A percentile compares a stretch with the other conserved stretches of the same genome.
phyloP scores from a whole-genome alignment of 2,113 vertebrate species.

The Pygoscelis antarcticus region DNA sequence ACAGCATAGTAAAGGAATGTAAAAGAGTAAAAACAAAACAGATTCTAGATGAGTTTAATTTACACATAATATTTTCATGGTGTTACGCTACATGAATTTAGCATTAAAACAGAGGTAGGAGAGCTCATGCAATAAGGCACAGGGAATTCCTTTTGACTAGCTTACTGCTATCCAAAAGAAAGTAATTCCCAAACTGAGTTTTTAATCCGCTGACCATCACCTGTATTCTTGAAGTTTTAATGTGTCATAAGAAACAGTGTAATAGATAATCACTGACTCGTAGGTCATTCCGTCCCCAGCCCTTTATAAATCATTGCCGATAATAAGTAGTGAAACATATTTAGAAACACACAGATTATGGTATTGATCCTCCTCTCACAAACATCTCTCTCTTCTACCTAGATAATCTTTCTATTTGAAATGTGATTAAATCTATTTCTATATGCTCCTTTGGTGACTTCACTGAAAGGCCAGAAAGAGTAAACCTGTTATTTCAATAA shows the following conservation, averaged over 20 bases:
- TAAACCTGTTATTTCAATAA: not conserved
- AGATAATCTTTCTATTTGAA: not conserved
- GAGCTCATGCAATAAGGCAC: not conserved
- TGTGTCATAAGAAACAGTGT: not conserved
- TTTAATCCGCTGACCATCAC: not conserved
- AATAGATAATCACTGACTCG: conserved; percentile 5
- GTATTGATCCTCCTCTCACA: conserved; percentile 22
- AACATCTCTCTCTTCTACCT: not conserved
- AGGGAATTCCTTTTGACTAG: not conserved
- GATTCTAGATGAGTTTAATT: not conserved
- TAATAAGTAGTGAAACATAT: not conserved
- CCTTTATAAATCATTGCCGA: not conserved
- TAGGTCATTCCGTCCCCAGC: not conserved
- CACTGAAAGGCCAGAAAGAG: not conserved
- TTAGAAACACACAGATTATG: conserved; percentile 20
- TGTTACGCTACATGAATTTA: not conserved
- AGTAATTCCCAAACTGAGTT: not conserved
- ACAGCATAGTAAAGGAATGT: not conserved
- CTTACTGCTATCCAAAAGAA: not conserved
- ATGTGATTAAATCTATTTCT: not conserved
- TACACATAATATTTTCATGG: not conserved
- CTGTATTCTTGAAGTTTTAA: not conserved
- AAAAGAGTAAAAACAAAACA: not conserved
- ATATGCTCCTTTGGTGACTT: not conserved
- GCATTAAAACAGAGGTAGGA: not conserved